These are phyloP conservation scores for Nemurella pictetii DNA, from an alignment of 2,888 invertebrate species.

Conservation along the genomic window DNA sequence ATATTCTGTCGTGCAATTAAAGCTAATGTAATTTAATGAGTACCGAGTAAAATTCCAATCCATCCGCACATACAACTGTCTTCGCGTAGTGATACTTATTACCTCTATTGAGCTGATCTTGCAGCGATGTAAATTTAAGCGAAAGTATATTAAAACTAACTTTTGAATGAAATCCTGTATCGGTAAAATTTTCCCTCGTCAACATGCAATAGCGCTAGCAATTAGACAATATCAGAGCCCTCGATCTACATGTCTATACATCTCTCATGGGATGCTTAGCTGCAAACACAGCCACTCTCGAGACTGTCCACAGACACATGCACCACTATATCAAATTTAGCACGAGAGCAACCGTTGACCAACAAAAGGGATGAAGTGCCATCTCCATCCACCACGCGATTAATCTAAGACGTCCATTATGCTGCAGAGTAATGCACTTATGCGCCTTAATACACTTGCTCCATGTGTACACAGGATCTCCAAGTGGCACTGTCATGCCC, in stretches of 20 bases:
- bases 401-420: constrained; percentile 9
- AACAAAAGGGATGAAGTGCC: background rate
- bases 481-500: background rate
- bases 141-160: too few species aligned
- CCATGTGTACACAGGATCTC: background rate
- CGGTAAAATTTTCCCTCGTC: background rate
- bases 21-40: background rate
- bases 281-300: background rate
- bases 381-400: background rate
- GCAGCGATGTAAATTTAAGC: too few species aligned
- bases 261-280: background rate
- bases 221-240: background rate
- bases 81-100: too few species aligned
- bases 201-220: too few species aligned
- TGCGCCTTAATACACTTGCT: background rate
- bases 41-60: background rate
- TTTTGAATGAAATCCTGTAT: background rate
- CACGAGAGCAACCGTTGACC: background rate
- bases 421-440: background rate
- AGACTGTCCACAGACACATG: background rate
- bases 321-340: background rate
- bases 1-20: background rate
- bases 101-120: too few species aligned
- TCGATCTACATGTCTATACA: too few species aligned
- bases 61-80: too few species aligned